Evolutionary conservation across 2,113 vertebrate species (phyloP), one percentile per base, ranked within the genome.

Genomic region (Brachionichthys hirsutus): DNA sequence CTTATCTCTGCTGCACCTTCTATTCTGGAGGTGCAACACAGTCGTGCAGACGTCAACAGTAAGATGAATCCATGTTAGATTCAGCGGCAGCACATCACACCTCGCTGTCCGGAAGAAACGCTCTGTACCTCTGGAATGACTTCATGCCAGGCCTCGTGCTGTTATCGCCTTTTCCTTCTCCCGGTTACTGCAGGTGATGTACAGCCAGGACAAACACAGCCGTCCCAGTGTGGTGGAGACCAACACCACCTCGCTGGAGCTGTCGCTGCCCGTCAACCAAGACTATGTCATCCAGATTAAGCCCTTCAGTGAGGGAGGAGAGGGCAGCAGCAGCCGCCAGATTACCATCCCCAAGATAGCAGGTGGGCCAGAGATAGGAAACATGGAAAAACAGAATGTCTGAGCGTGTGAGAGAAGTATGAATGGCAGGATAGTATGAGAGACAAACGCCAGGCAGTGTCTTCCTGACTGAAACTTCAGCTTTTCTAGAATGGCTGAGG

Each of bases 231-330:
- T 98, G 42, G 95, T 99, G 36, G 93, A 98, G 81, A 99, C 97
- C 1, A 98, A 97, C n/a, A 92, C 84, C 75, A 98, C 96, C 17
- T 97, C 94, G 0, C 91, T 98, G 85, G 96, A 98, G 89, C 90
- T 98, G 52, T 93, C 94, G 0, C 80, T 99, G 80, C 96, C 97
- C 0, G 86, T 94, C 17, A 90, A 98, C 6, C 93, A 98, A 82
- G 97, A 97, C 80, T 99, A 98, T 22, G 93, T 96, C 59, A 92
- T 98, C 47, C 93, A 98, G 89, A 97, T 99, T 60, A 93, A 92
- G 82, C 94, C 97, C 3, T 91, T 98, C 88, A 98, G 97, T 0
- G 96, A 99, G 45, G 97, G 96, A 11, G 97, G 97, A 0, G 96
- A 98, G 0, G 97, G 97, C 62, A 94, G 90, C 84, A 94, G 94